These are phyloP conservation scores for Portevinia maculata DNA, from an alignment of 2,888 invertebrate species.

Conservation along the genomic window DNA sequence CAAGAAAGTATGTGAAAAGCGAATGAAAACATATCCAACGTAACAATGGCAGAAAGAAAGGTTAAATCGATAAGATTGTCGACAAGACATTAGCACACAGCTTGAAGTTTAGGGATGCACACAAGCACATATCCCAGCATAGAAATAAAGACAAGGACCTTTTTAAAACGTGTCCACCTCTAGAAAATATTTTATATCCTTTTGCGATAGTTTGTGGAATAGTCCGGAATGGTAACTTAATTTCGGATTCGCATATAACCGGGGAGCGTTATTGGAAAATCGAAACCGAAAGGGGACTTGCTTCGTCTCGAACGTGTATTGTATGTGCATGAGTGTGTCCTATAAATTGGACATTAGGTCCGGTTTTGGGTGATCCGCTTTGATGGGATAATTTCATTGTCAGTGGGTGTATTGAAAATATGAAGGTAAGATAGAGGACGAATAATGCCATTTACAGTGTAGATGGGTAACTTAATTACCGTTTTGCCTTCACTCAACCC, in stretches of 20 bases:
- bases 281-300: conserved; percentile 30
- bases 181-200: conserved; percentile 44
- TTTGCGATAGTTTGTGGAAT: conserved; percentile 40
- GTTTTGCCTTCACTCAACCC: conserved; percentile 41
- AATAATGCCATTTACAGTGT: conserved; percentile 41
- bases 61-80: conserved; percentile 58
- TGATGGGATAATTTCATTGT: conserved; percentile 73
- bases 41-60: conserved; percentile 23
- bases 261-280: conserved; percentile 6
- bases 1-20: conserved; percentile 29
- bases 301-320: background rate
- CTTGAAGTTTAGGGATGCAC: conserved; percentile 56
- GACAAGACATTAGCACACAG: conserved; percentile 64
- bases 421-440: conserved; percentile 56
- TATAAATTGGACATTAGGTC: conserved; percentile 58
- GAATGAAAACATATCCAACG: conserved; percentile 23
- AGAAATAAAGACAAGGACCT: conserved; percentile 12
- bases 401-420: conserved; percentile 65
- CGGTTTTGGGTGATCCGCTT: conserved; percentile 66
- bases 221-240: conserved; percentile 64
- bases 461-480: conserved; percentile 68
- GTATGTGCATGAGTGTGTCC: conserved; percentile 41
- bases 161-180: conserved; percentile 58
- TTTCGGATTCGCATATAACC: conserved; percentile 59
- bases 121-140: background rate